Evolutionary conservation across 2,797 vertebrate genomes (phyloP).

Genomic region (Lepilemur septentrionalis): DNA sequence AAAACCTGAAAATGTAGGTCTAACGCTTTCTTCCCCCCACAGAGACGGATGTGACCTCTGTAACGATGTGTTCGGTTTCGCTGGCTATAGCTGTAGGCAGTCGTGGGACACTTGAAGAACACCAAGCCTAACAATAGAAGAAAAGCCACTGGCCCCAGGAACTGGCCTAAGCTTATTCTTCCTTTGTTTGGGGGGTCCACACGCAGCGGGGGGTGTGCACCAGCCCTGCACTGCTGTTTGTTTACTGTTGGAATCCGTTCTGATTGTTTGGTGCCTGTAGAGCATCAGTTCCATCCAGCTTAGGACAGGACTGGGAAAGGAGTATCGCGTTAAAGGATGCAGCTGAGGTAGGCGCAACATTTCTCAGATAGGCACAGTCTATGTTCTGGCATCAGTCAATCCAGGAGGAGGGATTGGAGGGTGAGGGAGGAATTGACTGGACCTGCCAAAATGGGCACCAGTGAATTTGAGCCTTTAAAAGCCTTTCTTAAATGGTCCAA

Average conservation of each 20-base stretch:
- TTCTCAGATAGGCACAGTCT: not conserved
- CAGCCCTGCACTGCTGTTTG: not conserved
- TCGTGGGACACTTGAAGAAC: not conserved
- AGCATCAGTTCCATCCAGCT: not conserved
- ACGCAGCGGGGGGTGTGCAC: rapidly evolving
- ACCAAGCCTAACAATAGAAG: not conserved
- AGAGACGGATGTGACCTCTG: not conserved
- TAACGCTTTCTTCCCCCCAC: not conserved
- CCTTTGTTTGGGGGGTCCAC: not conserved
- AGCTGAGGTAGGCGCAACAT: not conserved
- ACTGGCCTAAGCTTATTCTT: not conserved
- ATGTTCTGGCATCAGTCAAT: not conserved
- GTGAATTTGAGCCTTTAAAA: not conserved
- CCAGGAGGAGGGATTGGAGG: not conserved
- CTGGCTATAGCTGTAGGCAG: not conserved
- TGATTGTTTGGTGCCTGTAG: not conserved
- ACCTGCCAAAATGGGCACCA: rapidly evolving
- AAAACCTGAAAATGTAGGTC: not conserved
- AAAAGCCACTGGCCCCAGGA: not conserved
- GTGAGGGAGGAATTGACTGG: not conserved
- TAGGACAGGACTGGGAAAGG: not conserved
- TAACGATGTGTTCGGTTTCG: not conserved
- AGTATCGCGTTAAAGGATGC: not conserved
- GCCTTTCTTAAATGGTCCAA: not conserved
- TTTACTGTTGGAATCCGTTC: not conserved